Base-by-base conservation (phyloP, 1,140 invertebrate genomes). In the Aphaenogaster floridana region DNA sequence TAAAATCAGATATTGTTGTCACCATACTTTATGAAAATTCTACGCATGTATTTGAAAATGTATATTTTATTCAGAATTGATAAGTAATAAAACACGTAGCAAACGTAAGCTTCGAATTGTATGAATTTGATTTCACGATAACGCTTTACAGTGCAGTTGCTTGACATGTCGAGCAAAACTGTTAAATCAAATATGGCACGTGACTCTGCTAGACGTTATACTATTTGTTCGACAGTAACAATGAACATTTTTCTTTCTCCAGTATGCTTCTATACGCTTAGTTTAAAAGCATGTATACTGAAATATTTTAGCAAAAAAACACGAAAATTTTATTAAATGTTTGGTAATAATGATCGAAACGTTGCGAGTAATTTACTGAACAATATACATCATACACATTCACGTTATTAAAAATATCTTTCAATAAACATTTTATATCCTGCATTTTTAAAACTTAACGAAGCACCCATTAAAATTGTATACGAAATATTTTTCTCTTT, bases 161-260 rank as follows among this genome's bases (percentile, higher is more conserved):
- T 66, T 52, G 11, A 9, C 59, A 21, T 78, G 11, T 45, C 28
- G 15, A 66, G 6, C 59, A 50, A 79, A 64, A 66, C 28, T 79
- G 17, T 63, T 79, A 79, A 68, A 68, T 68, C 34, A 34, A 79
- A 79, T n/a, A 21, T 79, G 45, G 9, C 17, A 34, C 17, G 17
- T 52, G 11, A 52, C 34, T 66, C 17, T 64, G 57, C 45, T 59
- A 42, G 13, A 59, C 36, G 6, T 21, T 54, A 52, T 28, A 7
- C 39, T 77, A 42, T 77, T 77, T 50, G 39, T 71, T 59, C 39
- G 39, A 50, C 42, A 69, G 13, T 28, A 76, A 72, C 48, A 72
- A 59, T 45, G 13, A 11, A 45, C n/a, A 21, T 42, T 42, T 59
- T 17, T 52, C 36, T 15, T 50, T 34, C 1, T 28, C 3, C 5